These are phyloP conservation scores for Phoronis australis DNA, from an alignment of 2,888 invertebrate species.

Conservation along the genomic window DNA sequence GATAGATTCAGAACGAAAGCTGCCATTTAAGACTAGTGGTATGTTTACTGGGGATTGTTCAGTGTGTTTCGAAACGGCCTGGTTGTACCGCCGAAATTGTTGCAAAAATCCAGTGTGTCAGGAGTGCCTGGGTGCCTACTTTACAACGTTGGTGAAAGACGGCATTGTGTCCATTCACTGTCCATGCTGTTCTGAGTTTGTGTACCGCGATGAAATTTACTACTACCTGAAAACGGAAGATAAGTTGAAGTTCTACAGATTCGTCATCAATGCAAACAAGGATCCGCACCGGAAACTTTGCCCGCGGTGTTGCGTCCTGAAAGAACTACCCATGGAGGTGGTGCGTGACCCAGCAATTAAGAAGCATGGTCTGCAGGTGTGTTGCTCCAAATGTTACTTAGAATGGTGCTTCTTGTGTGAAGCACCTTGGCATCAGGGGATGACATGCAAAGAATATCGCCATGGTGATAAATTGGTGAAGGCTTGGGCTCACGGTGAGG, in stretches of 20 bases:
- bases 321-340: conserved; percentile 12
- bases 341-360: conserved; percentile 2
- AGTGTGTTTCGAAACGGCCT: conserved; percentile 35
- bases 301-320: conserved; percentile 46
- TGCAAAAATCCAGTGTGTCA: conserved; percentile 47
- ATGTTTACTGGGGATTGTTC: too few species aligned
- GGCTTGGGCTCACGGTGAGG: conserved; percentile 49
- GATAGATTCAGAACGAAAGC: too few species aligned
- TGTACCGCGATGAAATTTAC: conserved; percentile 48
- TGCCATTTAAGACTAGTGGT: too few species aligned
- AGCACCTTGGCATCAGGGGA: conserved; percentile 48
- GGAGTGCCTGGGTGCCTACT: conserved; percentile 41
- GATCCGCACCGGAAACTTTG: conserved; percentile 51
- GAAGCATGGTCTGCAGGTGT: conserved; percentile 26
- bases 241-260: conserved; percentile 44
- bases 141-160: conserved; percentile 33
- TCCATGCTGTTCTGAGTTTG: conserved; percentile 31
- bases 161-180: conserved; percentile 47
- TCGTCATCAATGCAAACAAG: conserved; percentile 46
- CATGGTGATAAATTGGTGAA: conserved; percentile 51
- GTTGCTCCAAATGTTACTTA: conserved; percentile 45
- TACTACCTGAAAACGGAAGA: conserved; percentile 29
- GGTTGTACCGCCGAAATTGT: conserved; percentile 38
- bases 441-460: conserved; percentile 48
- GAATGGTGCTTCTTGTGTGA: conserved; percentile 54